Evolutionary conservation across 92 coral and sea anemone species (phyloP), one percentile per base, ranked within the genome.

Genomic region (Palythoa caribaeorum): DNA sequence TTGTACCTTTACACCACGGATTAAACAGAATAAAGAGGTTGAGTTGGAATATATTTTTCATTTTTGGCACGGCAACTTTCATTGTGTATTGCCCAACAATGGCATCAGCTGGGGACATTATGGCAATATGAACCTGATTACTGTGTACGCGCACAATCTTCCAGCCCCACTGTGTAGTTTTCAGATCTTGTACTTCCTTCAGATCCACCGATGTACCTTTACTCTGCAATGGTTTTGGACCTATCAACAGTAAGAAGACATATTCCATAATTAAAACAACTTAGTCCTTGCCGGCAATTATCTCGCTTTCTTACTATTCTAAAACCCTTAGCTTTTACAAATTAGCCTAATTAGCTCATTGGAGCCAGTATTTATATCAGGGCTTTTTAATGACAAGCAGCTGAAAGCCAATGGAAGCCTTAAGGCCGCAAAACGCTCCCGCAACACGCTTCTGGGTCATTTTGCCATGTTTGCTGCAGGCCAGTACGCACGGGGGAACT

Each of bases 1-100:
- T 55, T 11, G 69, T 71, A 71, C 76, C 76, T 71, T 71, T 71
- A 40, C 76, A 71, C 76, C 76, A 71, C 17, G 76, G 47, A 40
- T 71, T 71, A 38, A 71, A 71, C 6, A 71, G 51, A 38, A 71
- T 71, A 38, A 9, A 71, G 50, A 71, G 4, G 1, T 1, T 37
- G 48, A 28, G 7, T 28, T 28, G 28, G 28, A 28, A 0, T 0
- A 28, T 28, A 17, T 21, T 15, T 71, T 71, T 71, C 40, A 38
- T 38, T 38, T 71, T 51, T 71, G 44, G 51, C 38, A 38, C 50
- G 14, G 51, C 76, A 9, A 71, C 38, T 38, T 8, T 71, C 50
- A 36, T 50, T 8, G 50, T 38, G 76, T 71, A 71, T 11, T 71
- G 16, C 35, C 76, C 76, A 3, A 37, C 76, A 71, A 71, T 71